Conservation (phyloP, 2,113 vertebrate species). For the Scartelaos histophorus region DNA sequence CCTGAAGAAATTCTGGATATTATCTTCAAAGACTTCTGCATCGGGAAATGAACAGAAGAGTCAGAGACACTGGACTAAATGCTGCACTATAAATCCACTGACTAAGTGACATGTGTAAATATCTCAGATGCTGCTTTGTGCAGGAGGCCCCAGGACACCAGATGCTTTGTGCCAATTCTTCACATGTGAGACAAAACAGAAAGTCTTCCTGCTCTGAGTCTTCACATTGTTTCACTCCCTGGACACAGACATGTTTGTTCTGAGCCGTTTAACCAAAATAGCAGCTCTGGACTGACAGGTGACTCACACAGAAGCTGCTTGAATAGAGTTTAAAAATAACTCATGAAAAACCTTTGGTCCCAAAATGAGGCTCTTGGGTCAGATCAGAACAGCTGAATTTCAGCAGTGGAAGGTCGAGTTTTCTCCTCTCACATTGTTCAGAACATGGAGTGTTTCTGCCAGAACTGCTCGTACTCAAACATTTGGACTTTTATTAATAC, state of each 20-base stretch:
- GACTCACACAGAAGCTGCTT: slow-evolving; percentile 34
- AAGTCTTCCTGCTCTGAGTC: slow-evolving; percentile 33
- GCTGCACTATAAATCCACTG: too few species aligned
- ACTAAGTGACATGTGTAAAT: too few species aligned
- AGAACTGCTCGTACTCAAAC: background rate
- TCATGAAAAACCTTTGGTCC: slow-evolving; percentile 29
- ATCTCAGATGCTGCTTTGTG: too few species aligned
- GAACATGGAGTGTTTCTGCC: background rate
- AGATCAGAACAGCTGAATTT: slow-evolving; percentile 12
- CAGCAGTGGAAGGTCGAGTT: slow-evolving; percentile 33
- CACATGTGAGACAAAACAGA: background rate
- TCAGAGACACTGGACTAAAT: background rate
- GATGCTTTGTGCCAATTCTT: background rate
- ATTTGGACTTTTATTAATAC: background rate
- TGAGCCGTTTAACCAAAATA: slow-evolving; percentile 31
- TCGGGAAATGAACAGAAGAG: slow-evolving; percentile 83
- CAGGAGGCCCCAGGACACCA: too few species aligned
- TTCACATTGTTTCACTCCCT: slow-evolving; percentile 26
- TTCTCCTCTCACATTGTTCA: slow-evolving; percentile 22
- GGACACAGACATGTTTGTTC: slow-evolving; percentile 43
- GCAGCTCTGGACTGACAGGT: slow-evolving; percentile 34
- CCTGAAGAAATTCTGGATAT: slow-evolving; percentile 87
- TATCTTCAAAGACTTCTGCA: slow-evolving; percentile 94
- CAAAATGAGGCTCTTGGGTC: slow-evolving; percentile 40
- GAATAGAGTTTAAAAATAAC: slow-evolving; percentile 29